Evolutionary conservation across 2,797 vertebrate genomes (phyloP), one percentile per base, ranked within the genome.

Genomic region (Pogonophryne albipinna): DNA sequence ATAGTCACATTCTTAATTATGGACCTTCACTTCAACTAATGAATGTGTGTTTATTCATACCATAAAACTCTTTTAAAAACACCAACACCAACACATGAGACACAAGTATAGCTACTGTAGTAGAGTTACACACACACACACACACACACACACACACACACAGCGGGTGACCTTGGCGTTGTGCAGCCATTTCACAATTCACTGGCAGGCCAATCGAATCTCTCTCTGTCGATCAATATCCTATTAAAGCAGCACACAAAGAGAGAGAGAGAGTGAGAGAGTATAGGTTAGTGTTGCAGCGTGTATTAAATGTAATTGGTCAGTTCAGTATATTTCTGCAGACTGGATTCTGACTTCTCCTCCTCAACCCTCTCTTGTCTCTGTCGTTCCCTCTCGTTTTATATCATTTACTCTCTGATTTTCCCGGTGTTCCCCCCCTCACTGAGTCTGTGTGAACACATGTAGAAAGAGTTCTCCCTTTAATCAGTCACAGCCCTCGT

Each of bases 211-310:
- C 96, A 96, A 97, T 97, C 95, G 95, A 97, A 97, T 96, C 95
- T 95, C 95, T 95, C 95, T 95, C 95, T 96, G 95, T 95, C 96
- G 97, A 98, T 99, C 97, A 97, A 99, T 98, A 99, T 97, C 95
- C 96, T 98, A 98, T 99, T 98, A 98, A 97, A 97, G 93, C 93
- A 62, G 88, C 86, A 81, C 82, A 89, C 63, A 86, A 56, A 89
- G 78, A 73, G 78, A 69, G 71, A 51, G 82, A 8, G 67, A 23
- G 61, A 1, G 57, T 2, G 60, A 4, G 66, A 11, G 65, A n/a
- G 64, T 96, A 93, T 59, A 95, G 94, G 93, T 96, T 95, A 95
- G 89, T 80, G 96, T 94, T 95, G 95, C 93, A 93, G 77, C 93
- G 95, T 96, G 96, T 97, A 96, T 96, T 97, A 97, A 96, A 96